Base-by-base conservation (phyloP, 2,113 vertebrate genomes). In the Platysteira castanea region DNA sequence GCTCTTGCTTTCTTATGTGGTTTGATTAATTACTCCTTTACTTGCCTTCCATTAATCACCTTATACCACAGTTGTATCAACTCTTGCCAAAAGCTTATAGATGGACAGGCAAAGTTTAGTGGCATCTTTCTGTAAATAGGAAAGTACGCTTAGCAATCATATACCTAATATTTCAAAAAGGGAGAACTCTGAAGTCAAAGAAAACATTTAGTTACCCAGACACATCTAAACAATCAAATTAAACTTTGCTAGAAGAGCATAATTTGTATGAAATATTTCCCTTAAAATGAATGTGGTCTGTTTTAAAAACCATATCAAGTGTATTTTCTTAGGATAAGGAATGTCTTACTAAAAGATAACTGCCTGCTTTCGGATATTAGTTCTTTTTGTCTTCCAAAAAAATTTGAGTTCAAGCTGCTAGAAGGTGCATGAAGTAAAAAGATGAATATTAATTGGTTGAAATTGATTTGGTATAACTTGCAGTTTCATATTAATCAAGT, bases 41-140 rank as follows among this genome's bases (percentile, higher is more conserved):
- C 97, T 97, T 98, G 87, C 87, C 92, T 97, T 96, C 65, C 95
- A 97, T 97, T 98, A 98, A 98, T 98, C 94, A 97, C 91, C 77
- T 96, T 96, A 73, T 74, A 81, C 88, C 86, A 90, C 75, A 85
- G 69, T 96, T 97, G 57, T 93, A 97, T 96, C 93, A 96, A 83
- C 54, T 94, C 74, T 97, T 96, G 90, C 93, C 87, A 95, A 97
- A 96, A 93, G 27, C 70, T 89, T 95, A 77, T 57, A 94, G 90
- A 96, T 93, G 78, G 81, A 92, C 95, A 95, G 84, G 69, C 14
- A 64, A 95, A 94, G 69, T 95, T 95, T 89, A 94, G 90, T 70
- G 90, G 64, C 78, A 91, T 60, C 95, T 97, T 95, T 83, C 91
- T 9, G 17, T 78, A 89, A 89, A 91, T 74, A 83, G 16, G 67